Base-by-base conservation (phyloP, 2,888 invertebrate species). In the Lottia scabra region DNA sequence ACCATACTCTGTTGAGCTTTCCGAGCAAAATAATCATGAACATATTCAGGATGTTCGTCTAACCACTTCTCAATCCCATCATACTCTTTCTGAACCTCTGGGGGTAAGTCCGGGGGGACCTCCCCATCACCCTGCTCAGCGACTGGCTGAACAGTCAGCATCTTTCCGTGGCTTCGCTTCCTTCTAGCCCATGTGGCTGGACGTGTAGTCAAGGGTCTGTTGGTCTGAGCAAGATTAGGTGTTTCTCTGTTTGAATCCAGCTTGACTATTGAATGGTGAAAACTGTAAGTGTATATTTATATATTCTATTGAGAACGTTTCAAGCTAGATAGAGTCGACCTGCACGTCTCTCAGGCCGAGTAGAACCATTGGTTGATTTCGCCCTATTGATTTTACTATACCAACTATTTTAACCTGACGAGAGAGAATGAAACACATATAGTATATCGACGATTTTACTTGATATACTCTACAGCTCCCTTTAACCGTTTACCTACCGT, bases 41-140 rank as follows among this genome's bases (percentile, higher is more conserved):
- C 95, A 90, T 97, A 98, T 90, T 96, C 96, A 83, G 95, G 96
- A 92, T 98, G 97, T 90, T 97, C 97, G 91, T 98, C 97, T 83
- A 98, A 93, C 97, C 97, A 98, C 84, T 96, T 94, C 91, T 97
- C 97, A 92, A 97, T 96, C 80, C 77, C 73, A 12, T 82, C 85
- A 71, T 83, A 85, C 65, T 86, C 86, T 73, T 84, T 84, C 30
- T 77, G 70, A 16, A 65, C 67, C 48, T 74, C 77, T 19, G 78
- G 77, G n/a, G 78, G 72, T 65, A 78, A 64, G 16, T 65, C 73
- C 27, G 79, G 72, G 65, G 81, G 81, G 67, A 68, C 76, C 56
- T 78, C 78, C 63, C 74, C 76, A 23, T 73, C 71, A 63, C 45
- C 71, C 71, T 75, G 75, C 71, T 76, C 81, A 63, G 80, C 71